Evolutionary conservation across 2,113 vertebrate genomes (phyloP).

Genomic region (Strix uralensis): DNA sequence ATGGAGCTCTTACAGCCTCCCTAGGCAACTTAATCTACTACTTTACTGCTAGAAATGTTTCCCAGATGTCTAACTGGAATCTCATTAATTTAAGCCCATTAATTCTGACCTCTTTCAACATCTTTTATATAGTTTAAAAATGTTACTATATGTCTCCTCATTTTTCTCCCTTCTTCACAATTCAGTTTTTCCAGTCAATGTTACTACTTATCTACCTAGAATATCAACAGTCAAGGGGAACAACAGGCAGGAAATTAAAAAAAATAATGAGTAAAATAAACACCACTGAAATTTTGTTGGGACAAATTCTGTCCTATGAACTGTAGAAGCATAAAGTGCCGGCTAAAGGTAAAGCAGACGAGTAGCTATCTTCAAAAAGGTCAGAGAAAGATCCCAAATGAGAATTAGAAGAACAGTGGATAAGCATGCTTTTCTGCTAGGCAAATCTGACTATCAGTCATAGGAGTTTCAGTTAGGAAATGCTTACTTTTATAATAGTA

Average conservation of each 20-base stretch:
- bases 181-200: neutral
- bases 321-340: neutral
- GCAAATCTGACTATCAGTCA: neutral
- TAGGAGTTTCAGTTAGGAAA: neutral
- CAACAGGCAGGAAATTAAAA: neutral
- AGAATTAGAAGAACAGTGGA: neutral
- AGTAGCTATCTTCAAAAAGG: neutral
- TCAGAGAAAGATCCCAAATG: neutral
- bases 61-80: neutral
- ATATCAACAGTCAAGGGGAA: neutral
- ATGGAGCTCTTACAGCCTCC: neutral
- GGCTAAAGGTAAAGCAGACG: neutral
- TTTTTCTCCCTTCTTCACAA: neutral
- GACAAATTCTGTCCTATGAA: neutral
- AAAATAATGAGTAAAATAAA: neutral
- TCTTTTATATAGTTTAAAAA: neutral
- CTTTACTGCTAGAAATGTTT: neutral
- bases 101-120: neutral
- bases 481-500: neutral
- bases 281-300: neutral
- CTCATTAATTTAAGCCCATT: conserved; percentile 8
- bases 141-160: neutral
- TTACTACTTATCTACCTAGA: neutral
- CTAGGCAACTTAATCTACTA: neutral
- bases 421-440: neutral